Evolutionary conservation across 1,140 invertebrate genomes (phyloP).

Genomic region (Drosophila triauraria): DNA sequence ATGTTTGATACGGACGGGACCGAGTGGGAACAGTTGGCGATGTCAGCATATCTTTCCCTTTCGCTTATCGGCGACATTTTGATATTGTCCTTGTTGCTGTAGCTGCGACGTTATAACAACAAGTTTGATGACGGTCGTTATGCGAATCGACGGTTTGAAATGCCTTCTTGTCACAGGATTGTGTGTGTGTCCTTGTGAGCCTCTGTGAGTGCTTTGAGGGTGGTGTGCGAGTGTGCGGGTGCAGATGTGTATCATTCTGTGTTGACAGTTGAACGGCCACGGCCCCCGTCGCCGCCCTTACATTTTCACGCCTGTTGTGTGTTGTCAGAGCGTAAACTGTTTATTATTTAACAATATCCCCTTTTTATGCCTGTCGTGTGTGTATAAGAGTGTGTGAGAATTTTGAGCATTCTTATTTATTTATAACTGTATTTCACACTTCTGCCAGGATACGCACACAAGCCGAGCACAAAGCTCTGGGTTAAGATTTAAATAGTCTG

Average conservation of each 20-base stretch:
- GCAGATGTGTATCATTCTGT: conserved; percentile 70
- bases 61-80: conserved; percentile 77
- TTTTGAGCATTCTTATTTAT: conserved; percentile 68
- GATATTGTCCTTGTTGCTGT: conserved; percentile 26
- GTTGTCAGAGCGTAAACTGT: conserved; percentile 73
- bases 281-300: conserved; percentile 19
- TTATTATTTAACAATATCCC: conserved; percentile 80
- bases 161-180: conserved; percentile 61
- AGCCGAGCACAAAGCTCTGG: conserved; percentile 4
- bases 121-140: conserved; percentile 80
- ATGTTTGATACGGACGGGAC: conserved; percentile 62
- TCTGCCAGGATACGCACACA: conserved; percentile 33
- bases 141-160: conserved; percentile 75
- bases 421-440: conserved; percentile 69
- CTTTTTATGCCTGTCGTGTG: conserved; percentile 42
- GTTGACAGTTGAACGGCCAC: conserved; percentile 51
- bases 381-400: conserved; percentile 5
- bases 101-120: conserved; percentile 55
- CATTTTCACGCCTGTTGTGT: conserved; percentile 71
- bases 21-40: conserved; percentile 70
- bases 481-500: conserved; percentile 42
- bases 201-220: conserved; percentile 16
- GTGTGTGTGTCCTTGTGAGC: conserved; percentile 12
- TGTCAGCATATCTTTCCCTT: conserved; percentile 74
- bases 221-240: conserved; percentile 6